Conservation (phyloP, 2,888 invertebrate genomes). For the Caenorhabditis virilis region DNA sequence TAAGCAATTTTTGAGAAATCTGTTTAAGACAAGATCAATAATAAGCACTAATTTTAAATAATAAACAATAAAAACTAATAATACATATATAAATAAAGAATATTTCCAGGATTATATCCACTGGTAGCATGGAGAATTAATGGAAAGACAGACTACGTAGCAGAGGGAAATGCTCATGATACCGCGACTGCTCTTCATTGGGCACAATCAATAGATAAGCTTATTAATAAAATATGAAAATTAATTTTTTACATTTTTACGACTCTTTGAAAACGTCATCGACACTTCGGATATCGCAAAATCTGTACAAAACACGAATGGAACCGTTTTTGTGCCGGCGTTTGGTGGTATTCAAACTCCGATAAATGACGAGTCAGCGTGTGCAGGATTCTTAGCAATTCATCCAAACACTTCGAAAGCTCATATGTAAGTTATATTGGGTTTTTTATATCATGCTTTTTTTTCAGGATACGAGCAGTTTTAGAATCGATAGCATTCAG, state of each 20-base stretch:
- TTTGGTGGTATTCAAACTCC: slow-evolving; percentile 87
- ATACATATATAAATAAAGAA: background rate
- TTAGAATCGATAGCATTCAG: slow-evolving; percentile 85
- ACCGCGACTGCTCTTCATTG: slow-evolving; percentile 86
- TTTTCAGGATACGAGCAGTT: slow-evolving; percentile 76
- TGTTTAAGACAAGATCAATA: too few relatives aligned
- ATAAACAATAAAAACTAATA: background rate
- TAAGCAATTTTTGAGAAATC: too few relatives aligned
- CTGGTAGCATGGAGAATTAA: slow-evolving; percentile 83
- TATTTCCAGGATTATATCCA: slow-evolving; percentile 86
- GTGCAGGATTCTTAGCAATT: slow-evolving; percentile 82
- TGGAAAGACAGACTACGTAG: slow-evolving; percentile 74
- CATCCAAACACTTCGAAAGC: slow-evolving; percentile 77
- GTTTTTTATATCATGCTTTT: background rate
- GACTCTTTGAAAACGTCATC: slow-evolving; percentile 47
- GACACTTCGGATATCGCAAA: slow-evolving; percentile 49
- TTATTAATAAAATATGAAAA: background rate
- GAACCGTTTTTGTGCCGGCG: slow-evolving; percentile 81
- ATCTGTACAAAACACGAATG: slow-evolving; percentile 35
- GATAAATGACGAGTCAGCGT: slow-evolving; percentile 83
- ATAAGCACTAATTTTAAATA: too few relatives aligned
- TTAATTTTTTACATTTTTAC: slow-evolving; percentile 23
- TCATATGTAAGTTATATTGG: slow-evolving; percentile 46
- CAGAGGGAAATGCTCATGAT: slow-evolving; percentile 86
- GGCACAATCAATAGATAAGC: slow-evolving; percentile 71